Evolutionary conservation across 2,888 invertebrate genomes (phyloP).

Genomic region (Hydriomena furcata): DNA sequence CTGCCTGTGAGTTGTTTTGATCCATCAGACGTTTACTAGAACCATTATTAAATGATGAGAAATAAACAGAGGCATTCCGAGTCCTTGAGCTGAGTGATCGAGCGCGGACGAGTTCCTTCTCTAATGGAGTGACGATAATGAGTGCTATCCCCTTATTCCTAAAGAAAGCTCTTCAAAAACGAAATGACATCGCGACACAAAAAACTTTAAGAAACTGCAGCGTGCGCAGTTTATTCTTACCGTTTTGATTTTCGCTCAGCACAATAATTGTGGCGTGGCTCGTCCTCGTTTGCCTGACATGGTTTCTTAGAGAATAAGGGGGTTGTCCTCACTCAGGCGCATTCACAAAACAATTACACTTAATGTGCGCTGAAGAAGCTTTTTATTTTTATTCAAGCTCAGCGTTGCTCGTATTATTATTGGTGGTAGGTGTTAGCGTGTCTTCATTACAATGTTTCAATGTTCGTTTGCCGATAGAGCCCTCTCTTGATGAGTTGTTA

Average conservation of each 20-base stretch:
- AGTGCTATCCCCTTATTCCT: neutral
- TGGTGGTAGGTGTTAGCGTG: neutral
- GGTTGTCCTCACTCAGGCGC: slow-evolving; percentile 1
- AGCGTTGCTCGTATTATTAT: neutral
- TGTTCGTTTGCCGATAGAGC: too few species aligned
- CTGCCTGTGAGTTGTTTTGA: too few species aligned
- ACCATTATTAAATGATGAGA: neutral
- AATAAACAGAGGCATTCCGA: neutral
- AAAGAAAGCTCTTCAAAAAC: neutral
- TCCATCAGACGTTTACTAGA: neutral
- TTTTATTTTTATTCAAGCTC: slow-evolving; percentile 19
- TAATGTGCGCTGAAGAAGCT: slow-evolving; percentile 36
- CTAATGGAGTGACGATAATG: slow-evolving; percentile 13
- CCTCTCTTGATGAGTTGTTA: too few species aligned
- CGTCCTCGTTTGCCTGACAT: too few species aligned
- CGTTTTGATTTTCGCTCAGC: too few species aligned
- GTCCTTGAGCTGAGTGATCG: neutral
- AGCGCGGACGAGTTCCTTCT: slow-evolving; percentile 18
- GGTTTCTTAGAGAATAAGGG: neutral
- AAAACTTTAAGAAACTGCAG: too few species aligned
- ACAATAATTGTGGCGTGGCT: too few species aligned
- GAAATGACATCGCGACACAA: too few species aligned
- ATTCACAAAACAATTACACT: slow-evolving; percentile 46
- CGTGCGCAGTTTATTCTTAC: too few species aligned
- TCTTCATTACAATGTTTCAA: neutral